Conservation (phyloP, 2,888 invertebrate genomes). For the Sarcophaga rosellei region DNA sequence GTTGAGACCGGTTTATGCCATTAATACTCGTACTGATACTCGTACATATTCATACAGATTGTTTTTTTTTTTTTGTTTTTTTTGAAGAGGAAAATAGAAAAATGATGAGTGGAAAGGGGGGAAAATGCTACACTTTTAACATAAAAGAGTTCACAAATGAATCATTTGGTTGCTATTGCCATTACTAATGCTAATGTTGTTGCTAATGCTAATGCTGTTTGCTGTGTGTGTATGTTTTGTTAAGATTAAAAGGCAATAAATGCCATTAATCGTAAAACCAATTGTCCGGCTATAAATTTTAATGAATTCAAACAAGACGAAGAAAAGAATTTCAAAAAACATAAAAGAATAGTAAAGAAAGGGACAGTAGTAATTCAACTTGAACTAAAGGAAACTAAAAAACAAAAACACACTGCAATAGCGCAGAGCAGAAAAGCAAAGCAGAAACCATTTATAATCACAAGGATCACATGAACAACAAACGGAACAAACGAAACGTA, state of each 20-base stretch:
- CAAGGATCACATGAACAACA: constrained; percentile 5
- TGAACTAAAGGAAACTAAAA: neutral
- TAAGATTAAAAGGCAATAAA: constrained; percentile 67
- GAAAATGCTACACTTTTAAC: no score
- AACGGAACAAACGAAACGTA: constrained; percentile 36
- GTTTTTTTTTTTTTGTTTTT: no score
- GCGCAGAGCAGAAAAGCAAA: constrained; percentile 36
- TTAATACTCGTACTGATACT: neutral
- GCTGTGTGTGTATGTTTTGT: constrained; percentile 16
- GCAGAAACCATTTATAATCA: constrained; percentile 51
- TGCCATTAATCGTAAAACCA: constrained; percentile 66
- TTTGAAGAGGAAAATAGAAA: no score
- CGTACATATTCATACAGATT: no score
- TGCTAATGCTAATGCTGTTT: neutral
- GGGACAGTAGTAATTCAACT: neutral
- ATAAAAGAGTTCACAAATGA: no score
- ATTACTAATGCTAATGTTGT: no score
- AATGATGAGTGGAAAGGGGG: no score
- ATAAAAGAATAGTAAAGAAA: neutral
- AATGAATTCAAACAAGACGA: constrained; percentile 43
- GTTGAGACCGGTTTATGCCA: neutral
- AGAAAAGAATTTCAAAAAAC: neutral
- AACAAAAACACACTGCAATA: constrained; percentile 4
- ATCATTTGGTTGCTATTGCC: no score
- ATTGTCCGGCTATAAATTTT: constrained; percentile 64